Evolutionary conservation across 2,797 vertebrate genomes (phyloP).

Genomic region (Erithacus rubecula): DNA sequence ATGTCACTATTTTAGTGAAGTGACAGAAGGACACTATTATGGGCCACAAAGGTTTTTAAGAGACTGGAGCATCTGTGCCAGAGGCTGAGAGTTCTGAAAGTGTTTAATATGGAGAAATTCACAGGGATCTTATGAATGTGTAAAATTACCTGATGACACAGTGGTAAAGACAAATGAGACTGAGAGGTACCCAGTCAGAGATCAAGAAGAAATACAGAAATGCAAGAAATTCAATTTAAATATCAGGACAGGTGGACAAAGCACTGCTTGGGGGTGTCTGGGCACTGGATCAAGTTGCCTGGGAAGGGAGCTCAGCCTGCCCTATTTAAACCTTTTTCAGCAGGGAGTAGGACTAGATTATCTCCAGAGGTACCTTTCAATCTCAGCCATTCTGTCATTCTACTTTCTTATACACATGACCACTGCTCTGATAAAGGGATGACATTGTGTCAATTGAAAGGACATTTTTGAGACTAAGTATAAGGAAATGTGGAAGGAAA

Average conservation of each 20-base stretch:
- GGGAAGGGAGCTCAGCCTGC: background rate
- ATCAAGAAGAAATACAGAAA: background rate
- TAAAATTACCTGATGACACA: background rate
- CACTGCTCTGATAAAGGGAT: background rate
- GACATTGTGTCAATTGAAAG: background rate
- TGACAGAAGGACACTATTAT: background rate
- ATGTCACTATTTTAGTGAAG: background rate
- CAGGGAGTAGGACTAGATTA: background rate
- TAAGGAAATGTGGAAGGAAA: background rate
- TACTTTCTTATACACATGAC: background rate
- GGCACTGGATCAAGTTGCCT: background rate
- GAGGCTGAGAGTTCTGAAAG: background rate
- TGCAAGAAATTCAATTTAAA: background rate
- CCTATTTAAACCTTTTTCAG: background rate
- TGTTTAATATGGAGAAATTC: background rate
- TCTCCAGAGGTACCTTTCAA: background rate
- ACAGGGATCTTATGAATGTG: background rate
- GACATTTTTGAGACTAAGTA: background rate
- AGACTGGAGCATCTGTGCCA: background rate
- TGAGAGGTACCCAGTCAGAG: background rate
- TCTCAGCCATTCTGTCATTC: background rate
- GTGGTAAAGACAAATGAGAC: background rate
- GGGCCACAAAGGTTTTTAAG: background rate
- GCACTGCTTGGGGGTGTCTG: background rate
- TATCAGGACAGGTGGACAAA: fast-evolving